A percentile compares a stretch with the other conserved stretches of the same genome.
Conservation (phyloP, 2,888 invertebrate species). For the Melinaea menophilus region DNA sequence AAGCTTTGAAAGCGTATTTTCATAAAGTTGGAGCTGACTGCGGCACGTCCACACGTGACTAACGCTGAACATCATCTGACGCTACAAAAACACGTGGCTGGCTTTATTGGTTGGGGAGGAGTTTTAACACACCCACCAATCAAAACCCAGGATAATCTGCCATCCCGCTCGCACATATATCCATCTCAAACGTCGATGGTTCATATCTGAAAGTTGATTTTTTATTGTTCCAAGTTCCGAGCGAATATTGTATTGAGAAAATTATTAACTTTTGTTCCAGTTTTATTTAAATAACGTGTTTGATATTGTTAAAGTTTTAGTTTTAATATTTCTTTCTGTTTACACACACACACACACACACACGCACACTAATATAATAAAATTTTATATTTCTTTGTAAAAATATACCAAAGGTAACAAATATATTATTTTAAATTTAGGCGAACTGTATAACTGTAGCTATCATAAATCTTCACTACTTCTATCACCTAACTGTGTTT, state of each 20-base stretch:
- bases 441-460: too few species aligned
- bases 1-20: slow-evolving; percentile 24
- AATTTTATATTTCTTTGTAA: too few species aligned
- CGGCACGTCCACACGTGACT: slow-evolving; percentile 44
- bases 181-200: slow-evolving; percentile 59
- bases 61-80: slow-evolving; percentile 51
- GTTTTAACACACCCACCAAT: slow-evolving; percentile 42
- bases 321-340: too few species aligned
- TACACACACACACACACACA: too few species aligned
- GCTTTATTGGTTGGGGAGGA: slow-evolving; percentile 48
- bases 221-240: slow-evolving; percentile 61
- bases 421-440: too few species aligned
- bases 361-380: too few species aligned
- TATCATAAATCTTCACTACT: too few species aligned
- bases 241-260: slow-evolving; percentile 25
- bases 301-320: not conserved
- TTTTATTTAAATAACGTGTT: slow-evolving; percentile 17
- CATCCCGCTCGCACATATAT: slow-evolving; percentile 44
- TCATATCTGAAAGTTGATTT: slow-evolving; percentile 62
- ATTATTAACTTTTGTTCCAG: slow-evolving; percentile 23
- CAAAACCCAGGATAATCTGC: slow-evolving; percentile 13
- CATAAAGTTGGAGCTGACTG: slow-evolving; percentile 35
- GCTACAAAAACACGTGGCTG: slow-evolving; percentile 64
- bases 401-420: too few species aligned
- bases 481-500: too few species aligned